Evolutionary conservation across 2,888 invertebrate species (phyloP), one percentile per base, ranked within the genome.

Genomic region (Gymnocheta viridis): DNA sequence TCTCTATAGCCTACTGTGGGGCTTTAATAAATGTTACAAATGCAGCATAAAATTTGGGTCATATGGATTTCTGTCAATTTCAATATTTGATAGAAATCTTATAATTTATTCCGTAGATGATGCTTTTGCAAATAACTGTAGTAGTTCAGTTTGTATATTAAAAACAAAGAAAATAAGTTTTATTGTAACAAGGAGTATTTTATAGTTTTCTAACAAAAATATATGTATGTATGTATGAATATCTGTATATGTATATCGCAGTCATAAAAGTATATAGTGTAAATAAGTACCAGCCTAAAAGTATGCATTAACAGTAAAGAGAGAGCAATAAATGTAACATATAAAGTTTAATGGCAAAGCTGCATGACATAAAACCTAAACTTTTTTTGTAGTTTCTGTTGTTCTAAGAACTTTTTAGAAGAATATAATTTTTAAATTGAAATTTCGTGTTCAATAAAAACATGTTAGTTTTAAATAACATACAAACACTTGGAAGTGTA

Each of bases 21-120:
- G 60, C 49, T 49, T 12, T 0, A 49, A 47, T 24, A 77, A 58
- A 19, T 9, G 1, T 44, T 12, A 17, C 14, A 38, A 47, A 35
- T 58, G 38, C 27, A 67, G 67, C 47, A 58, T 69, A 60, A 22
- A 58, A 78, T 77, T 47, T 72, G 44, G 83, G 79, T 76, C 74
- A 80, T 38, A 67, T 60, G 22, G 29, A 29, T 69, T 51, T 44
- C 22, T 54, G 66, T 83, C 66, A 79, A 49, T 70, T 80, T 60
- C 51, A 70, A 80, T 80, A 80, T 76, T 80, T 49, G 22, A 70
- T 58, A n/a, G 17, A 58, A 73, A 58, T 79, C 64, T 64, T 64
- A 38, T 69, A 27, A 72, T 32, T 72, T 79, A 60, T 77, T 58
- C 27, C 4, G 49, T 67, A 51, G 29, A 38, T 27, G 12, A 29